Evolutionary conservation across 2,888 invertebrate species (phyloP), one percentile per base, ranked within the genome.

Genomic region (Xestobium rufovillosum): DNA sequence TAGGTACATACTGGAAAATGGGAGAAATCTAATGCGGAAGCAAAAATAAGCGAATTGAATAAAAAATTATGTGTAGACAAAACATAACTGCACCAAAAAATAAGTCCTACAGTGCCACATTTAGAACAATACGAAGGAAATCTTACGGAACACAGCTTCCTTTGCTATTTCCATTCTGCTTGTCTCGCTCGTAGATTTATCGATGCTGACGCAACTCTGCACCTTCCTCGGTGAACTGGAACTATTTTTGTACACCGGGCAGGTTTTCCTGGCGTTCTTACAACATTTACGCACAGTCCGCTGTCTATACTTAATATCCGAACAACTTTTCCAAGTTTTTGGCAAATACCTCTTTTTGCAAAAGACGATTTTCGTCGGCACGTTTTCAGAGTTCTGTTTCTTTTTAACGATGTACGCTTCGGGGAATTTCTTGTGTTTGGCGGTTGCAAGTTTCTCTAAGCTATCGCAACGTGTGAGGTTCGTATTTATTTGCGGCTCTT

Each of bases 391-490:
- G 29, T 44, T 50, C 39, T n/a, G 15, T 14, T 25, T 26, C 50
- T 44, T 52, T 59, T 33, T 60, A 9, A 67, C 58, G 23, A 67
- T 61, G 44, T 67, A 68, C 4, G 66, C 58, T 37, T 68, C 65
- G 1, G 68, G 67, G 50, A 67, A 67, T 48, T 68, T 68, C 43
- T 59, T 63, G 27, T 54, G 51, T 31, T 53, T 51, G 11, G 43
- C 36, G 36, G 52, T 43, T 10, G 53, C 60, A 17, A 61, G 48
- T 36, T 65, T 58, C 26, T 68, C 69, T 32, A 66, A 49, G 48
- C 65, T 67, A 39, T 63, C 64, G 47, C 59, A 64, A 39, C 61
- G 56, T 26, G 75, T 69, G 38, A 63, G 63, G 44, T 67, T 69
- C 52, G 55, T 58, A 44, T 59, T 59, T 33, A 63, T 59, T n/a